These are phyloP conservation scores for Vultur gryphus DNA, from an alignment of 2,797 vertebrate genomes.

Conservation along the genomic window DNA sequence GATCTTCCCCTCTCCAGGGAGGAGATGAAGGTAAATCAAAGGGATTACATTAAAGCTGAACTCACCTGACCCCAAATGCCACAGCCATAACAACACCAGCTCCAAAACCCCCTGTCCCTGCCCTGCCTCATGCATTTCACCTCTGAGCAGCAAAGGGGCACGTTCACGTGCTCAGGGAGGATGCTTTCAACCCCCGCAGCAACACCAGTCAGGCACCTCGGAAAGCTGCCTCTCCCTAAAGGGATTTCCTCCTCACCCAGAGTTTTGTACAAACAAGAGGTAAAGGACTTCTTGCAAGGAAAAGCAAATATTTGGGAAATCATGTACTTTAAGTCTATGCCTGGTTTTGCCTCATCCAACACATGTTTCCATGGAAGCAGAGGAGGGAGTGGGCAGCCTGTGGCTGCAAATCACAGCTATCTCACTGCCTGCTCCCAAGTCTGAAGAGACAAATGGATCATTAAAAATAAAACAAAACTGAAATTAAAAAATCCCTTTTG, in stretches of 20 bases:
- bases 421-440: background rate
- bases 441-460: conserved; percentile 18
- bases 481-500: background rate
- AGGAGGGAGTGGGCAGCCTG: conserved; percentile 20
- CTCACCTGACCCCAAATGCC: background rate
- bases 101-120: background rate
- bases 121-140: background rate
- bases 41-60: background rate
- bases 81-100: background rate
- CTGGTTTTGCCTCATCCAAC: conserved; percentile 9
- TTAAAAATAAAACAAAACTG: conserved; percentile 25
- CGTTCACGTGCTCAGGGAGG: fast-evolving
- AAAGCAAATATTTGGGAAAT: conserved; percentile 23
- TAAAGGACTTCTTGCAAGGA: background rate
- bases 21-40: background rate
- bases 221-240: background rate
- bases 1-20: background rate
- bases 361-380: conserved; percentile 65
- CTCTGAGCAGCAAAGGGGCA: background rate
- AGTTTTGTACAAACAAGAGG: background rate
- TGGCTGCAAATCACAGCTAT: conserved; percentile 35
- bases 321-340: background rate
- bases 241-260: background rate
- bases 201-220: background rate
- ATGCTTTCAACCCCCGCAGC: background rate